These are phyloP conservation scores for Chelidonichthys spinosus DNA, from an alignment of 2,797 vertebrate species.

Conservation along the genomic window DNA sequence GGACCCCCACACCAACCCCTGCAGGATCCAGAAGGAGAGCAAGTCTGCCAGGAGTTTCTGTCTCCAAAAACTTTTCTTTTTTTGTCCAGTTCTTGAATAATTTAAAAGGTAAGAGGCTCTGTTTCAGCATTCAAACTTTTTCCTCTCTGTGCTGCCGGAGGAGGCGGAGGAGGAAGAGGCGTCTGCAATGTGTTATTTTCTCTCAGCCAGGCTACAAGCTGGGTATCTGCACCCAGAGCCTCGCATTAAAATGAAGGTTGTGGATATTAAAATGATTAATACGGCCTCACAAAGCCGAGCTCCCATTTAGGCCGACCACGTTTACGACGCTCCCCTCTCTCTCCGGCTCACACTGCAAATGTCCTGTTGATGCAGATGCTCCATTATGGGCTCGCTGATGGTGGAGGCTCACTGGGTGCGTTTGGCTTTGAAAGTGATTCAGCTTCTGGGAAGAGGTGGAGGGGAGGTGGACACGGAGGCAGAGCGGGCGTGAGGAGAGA, in stretches of 20 bases:
- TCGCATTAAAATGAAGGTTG: conserved; percentile 50
- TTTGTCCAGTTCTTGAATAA: conserved; percentile 73
- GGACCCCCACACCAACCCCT: conserved; percentile 31
- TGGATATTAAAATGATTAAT: conserved; percentile 72
- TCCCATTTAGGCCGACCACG: conserved; percentile 41
- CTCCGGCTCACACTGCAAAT: conserved; percentile 44
- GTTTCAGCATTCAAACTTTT: conserved; percentile 59
- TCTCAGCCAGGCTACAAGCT: conserved; percentile 50
- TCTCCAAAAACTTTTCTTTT: conserved; percentile 51
- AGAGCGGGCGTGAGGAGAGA: conserved; percentile 9
- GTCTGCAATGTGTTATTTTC: conserved; percentile 33
- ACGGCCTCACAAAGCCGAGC: conserved; percentile 37
- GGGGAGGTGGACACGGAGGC: not conserved
- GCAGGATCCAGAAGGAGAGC: conserved; percentile 31
- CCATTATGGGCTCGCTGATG: conserved; percentile 55
- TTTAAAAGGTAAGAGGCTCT: conserved; percentile 67
- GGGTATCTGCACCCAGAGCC: conserved; percentile 43
- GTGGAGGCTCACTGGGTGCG: conserved; percentile 29
- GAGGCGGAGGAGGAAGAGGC: conserved; percentile 34
- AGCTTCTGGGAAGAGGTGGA: conserved; percentile 8
- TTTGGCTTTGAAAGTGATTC: conserved; percentile 41
- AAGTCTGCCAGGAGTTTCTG: conserved; percentile 56
- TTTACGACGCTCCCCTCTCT: conserved; percentile 42
- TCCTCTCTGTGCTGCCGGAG: conserved; percentile 19
- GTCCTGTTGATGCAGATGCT: conserved; percentile 62